Base-by-base conservation (phyloP, 2,888 invertebrate genomes). In the Drosophila atripex region DNA sequence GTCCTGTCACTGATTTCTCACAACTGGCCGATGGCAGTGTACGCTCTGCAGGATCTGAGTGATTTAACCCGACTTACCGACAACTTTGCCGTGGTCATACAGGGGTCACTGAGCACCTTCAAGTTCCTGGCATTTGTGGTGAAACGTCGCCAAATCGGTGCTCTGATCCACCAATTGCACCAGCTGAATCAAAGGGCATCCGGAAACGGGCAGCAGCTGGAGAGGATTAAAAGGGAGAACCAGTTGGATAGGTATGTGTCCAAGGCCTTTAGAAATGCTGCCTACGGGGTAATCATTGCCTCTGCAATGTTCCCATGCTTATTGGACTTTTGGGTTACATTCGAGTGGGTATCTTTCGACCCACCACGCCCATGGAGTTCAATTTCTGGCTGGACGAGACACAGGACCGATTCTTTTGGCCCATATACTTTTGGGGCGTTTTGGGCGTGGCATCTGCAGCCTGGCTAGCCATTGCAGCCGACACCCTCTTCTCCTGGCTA, bases 351-450 rank as follows among this genome's bases (percentile, higher is more conserved):
- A 8, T 8, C 4, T 78, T 76, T 9, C 41, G 41, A 0, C 58
- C 73, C 0, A 56, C 56, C n/a, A 72, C 78, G 3, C 78, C 77
- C n/a, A 47, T 78, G 73, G 64, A 78, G 16, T 79, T 77, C 47
- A 66, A 59, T n/a, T 78, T 72, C 14, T 78, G 76, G 69, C 53
- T 77, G 12, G 77, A 77, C 14, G 59, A 60, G 18, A 43, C 16
- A 2, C n/a, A 46, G 8, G 52, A 60, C 3, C 5, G 43, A 2
- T 70, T 51, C 14, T 77, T 63, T 16, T 76, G 69, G 65, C 53
- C 70, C 55, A 61, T 77, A 16, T 76, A 76, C 58, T 0, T 61
- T 0, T 78, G 76, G 76, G 66, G 73, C 35, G 39, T 76, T 1
- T 11, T 70, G n/a, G 73, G 49, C 30, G 66, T 73, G 41, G 56